A percentile compares a stretch with the other conserved stretches of the same genome.
Conservation (phyloP, 2,888 invertebrate genomes). For the Nesidiocoris tenuis region DNA sequence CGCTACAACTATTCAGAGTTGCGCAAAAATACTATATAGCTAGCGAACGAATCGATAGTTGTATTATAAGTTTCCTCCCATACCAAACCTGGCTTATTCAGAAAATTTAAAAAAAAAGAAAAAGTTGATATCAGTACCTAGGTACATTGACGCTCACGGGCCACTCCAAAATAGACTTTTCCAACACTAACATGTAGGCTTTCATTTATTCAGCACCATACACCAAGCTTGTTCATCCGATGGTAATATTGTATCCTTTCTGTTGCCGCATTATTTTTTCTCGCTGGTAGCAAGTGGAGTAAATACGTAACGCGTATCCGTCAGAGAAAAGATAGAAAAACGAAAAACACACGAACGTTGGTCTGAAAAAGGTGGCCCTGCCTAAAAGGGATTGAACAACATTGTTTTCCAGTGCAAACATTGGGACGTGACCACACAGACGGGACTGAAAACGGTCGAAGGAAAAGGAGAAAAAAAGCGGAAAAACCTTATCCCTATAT, state of each 20-base stretch:
- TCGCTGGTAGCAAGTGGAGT: not conserved
- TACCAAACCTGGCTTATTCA: too few relatives aligned
- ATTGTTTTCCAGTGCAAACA: not conserved
- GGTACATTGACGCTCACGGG: too few relatives aligned
- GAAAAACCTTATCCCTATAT: not conserved
- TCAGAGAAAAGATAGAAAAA: not conserved
- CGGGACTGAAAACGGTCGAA: not conserved
- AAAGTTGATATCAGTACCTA: too few relatives aligned
- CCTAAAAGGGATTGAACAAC: not conserved
- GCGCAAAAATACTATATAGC: too few relatives aligned
- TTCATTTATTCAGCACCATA: not conserved
- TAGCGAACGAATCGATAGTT: too few relatives aligned
- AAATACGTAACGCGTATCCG: not conserved
- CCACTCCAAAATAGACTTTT: not conserved
- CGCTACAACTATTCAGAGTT: too few relatives aligned
- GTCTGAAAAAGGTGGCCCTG: not conserved
- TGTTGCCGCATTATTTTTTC: not conserved
- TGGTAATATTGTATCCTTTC: not conserved
- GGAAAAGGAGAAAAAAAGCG: not conserved
- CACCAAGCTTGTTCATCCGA: not conserved
- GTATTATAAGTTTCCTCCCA: too few relatives aligned
- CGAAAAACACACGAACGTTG: not conserved
- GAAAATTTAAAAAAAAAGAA: too few relatives aligned
- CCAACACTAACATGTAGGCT: too few relatives aligned
- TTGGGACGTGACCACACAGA: not conserved